Evolutionary conservation across 2,797 vertebrate genomes (phyloP), one percentile per base, ranked within the genome.

Genomic region (Emydoidea blandingii): DNA sequence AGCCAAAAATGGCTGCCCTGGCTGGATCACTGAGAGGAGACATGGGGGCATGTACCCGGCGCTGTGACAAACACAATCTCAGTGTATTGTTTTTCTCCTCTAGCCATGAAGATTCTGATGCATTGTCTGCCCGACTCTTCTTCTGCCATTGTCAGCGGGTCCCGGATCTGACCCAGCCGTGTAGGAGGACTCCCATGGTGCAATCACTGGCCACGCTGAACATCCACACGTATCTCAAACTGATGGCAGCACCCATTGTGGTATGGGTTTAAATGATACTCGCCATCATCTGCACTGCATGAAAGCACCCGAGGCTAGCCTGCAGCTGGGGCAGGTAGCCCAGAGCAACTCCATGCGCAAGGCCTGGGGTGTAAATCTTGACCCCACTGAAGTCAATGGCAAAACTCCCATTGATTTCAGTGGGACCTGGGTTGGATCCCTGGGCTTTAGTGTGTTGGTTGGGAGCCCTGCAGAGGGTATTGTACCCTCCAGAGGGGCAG

Each of bases 211-310:
- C 99, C 41, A 98, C 99, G 21, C 98, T 99, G 92, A 98, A 97
- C 97, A 98, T 99, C 89, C 98, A 99, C 98, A 97, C 97, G 54
- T 99, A 99, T 97, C 98, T 99, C 92, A 99, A 99, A 97, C 98
- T 99, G 81, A 99, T 99, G 99, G 99, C 98, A 37, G 98, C 99
- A 54, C 99, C 99, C 0, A 96, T 99, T 3, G 97, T 99, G 99
- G 99, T 99, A 98, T 4, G 98, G 12, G 1, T 44, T 91, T 83
- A 56, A 11, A 79, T 18, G 37, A 68, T 9, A 29, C 41, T 3
- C 3, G 0, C 83, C 0, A 15, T 0, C 21, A 47, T 50, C 59
- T n/a, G 68, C 2, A 62, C 49, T n/a, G 18, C 4, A 2, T 4
- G 87, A 89, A 74, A 82, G 78, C 90, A 86, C 65, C 5, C 80